Evolutionary conservation across 2,797 vertebrate genomes (phyloP), one percentile per base, ranked within the genome.

Genomic region (Zenarchopterus dispar): DNA sequence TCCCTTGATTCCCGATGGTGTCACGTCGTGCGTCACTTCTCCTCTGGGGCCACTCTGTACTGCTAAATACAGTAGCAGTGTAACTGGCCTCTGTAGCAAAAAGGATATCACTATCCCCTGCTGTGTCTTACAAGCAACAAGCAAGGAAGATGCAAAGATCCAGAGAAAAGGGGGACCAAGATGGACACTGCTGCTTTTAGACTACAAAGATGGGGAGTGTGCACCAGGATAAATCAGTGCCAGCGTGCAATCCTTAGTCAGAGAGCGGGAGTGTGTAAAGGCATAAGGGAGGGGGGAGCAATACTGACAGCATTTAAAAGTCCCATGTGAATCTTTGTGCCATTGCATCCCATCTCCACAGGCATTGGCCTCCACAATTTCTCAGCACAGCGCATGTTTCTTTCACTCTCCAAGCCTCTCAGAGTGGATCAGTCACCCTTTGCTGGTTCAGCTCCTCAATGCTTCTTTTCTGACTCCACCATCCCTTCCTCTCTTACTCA

Each of bases 341-440:
- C 72, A 77, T 73, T 68, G 73, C 75, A 77, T 86, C 75, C 82
- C 70, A 84, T 88, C 88, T 88, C 73, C 78, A 28, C 62, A 10
- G 61, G 82, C 75, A 51, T 70, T 86, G 87, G 84, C 82, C 87
- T 74, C 66, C 53, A 22, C 79, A 78, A 73, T 87, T 73, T 77
- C 73, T 82, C 71, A 71, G 75, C 62, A 39, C 77, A 64, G 82
- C 64, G 53, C 85, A 81, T 74, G 75, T 85, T 80, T 78, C 73
- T 75, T 72, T 80, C 79, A 82, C 67, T 89, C 77, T 89, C 73
- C 74, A 82, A 88, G 83, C 85, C 81, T 80, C 85, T 91, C 76
- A 75, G 89, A 88, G 87, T 77, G 77, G 91, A 92, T 91, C 91
- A 93, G 91, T 92, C 89, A 85, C 85, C 88, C 86, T 89, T 84